phyloP scores from a whole-genome alignment of 1,140 invertebrate species.

The Trachymyrmex septentrionalis region DNA sequence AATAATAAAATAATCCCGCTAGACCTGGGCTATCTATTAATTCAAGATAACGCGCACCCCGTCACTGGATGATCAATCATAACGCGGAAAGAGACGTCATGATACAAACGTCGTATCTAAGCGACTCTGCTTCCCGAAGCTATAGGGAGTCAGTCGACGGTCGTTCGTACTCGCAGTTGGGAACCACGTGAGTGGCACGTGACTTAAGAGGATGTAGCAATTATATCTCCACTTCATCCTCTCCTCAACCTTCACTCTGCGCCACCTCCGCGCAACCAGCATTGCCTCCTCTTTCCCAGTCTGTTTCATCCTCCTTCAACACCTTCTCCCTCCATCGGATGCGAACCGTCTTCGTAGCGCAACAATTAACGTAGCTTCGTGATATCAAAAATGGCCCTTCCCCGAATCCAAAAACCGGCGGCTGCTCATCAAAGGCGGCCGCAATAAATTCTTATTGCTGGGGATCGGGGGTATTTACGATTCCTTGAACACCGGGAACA shows the following conservation, averaged over 20 bases:
- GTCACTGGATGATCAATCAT: slow-evolving; percentile 71
- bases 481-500: slow-evolving; percentile 75
- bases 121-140: slow-evolving; percentile 64
- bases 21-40: slow-evolving; percentile 42
- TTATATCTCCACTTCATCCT: slow-evolving; percentile 79
- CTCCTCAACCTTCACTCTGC: slow-evolving; percentile 66
- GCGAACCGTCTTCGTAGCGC: slow-evolving; percentile 62
- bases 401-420: slow-evolving; percentile 81
- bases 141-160: slow-evolving; percentile 56
- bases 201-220: slow-evolving; percentile 84
- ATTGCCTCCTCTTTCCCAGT: slow-evolving; percentile 59
- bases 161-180: slow-evolving; percentile 78
- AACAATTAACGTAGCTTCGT: slow-evolving; percentile 82
- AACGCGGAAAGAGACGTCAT: slow-evolving; percentile 65
- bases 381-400: slow-evolving; percentile 85
- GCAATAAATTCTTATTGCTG: slow-evolving; percentile 85
- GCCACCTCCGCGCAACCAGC: slow-evolving; percentile 49
- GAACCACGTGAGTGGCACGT: slow-evolving; percentile 84
- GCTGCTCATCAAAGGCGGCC: slow-evolving; percentile 79
- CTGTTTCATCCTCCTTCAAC: slow-evolving; percentile 61
- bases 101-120: slow-evolving; percentile 71
- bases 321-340: slow-evolving; percentile 42
- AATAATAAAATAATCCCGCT: slow-evolving; percentile 52
- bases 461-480: slow-evolving; percentile 69
- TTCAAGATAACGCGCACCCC: slow-evolving; percentile 31